Evolutionary conservation across 2,888 invertebrate species (phyloP).

Genomic region (Malacosoma neustria): DNA sequence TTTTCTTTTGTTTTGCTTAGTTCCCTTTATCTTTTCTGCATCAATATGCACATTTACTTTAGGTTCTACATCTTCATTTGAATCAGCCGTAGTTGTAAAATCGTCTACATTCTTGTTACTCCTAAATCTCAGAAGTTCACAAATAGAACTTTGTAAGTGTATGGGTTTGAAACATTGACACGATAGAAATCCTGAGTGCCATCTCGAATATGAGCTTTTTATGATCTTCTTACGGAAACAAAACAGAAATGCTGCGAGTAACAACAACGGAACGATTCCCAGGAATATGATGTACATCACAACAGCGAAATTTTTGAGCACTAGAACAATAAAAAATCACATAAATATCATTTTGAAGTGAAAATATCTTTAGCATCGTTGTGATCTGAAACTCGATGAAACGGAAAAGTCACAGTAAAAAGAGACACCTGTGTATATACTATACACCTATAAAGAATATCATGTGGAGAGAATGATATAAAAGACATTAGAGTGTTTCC

Average conservation of each 20-base stretch:
- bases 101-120: conserved; percentile 3
- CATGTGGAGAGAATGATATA: too few species aligned
- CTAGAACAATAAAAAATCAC: too few species aligned
- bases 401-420: too few species aligned
- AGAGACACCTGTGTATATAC: too few species aligned
- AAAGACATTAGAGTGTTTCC: too few species aligned
- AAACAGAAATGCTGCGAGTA: conserved; percentile 78
- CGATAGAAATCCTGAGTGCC: conserved; percentile 54
- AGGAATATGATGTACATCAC: conserved; percentile 93
- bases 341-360: too few species aligned
- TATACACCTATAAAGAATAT: too few species aligned
- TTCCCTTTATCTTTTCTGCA: conserved; percentile 11
- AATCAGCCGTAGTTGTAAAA: conserved; percentile 6
- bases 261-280: conserved; percentile 84
- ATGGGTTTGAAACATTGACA: conserved; percentile 15
- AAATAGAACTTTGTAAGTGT: conserved; percentile 10
- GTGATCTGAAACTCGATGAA: too few species aligned
- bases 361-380: too few species aligned
- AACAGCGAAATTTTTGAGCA: too few species aligned
- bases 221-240: conserved; percentile 86
- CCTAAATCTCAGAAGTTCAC: conserved; percentile 17
- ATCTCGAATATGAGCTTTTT: conserved; percentile 55
- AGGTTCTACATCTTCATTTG: too few species aligned
- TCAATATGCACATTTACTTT: conserved; percentile 10
- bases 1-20: conserved; percentile 29